These are phyloP conservation scores for Lates calcarifer DNA, from an alignment of 2,113 vertebrate genomes.

Conservation along the genomic window DNA sequence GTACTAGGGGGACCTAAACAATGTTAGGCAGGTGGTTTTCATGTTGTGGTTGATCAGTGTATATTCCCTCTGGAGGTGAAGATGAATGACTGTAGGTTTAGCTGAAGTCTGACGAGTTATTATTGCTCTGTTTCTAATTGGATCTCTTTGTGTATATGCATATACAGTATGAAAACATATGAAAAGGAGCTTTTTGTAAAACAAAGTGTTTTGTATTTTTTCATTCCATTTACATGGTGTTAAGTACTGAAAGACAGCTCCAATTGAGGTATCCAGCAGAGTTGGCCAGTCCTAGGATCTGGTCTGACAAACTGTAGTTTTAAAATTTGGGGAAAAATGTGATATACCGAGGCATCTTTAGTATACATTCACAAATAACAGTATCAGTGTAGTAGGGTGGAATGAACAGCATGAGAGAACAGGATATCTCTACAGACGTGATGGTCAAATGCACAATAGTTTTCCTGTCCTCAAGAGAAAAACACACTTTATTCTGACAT, in stretches of 20 bases:
- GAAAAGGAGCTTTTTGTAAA: no score
- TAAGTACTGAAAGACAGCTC: conserved; percentile 5
- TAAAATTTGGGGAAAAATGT: background rate
- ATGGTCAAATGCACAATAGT: background rate
- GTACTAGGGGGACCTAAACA: no score
- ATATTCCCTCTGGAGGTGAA: no score
- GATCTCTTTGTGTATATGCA: no score
- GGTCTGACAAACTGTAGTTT: background rate
- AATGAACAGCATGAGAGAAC: background rate
- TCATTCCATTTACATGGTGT: background rate
- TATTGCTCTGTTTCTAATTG: no score
- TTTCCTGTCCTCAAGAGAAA: background rate
- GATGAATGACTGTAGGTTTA: no score
- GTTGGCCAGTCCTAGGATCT: background rate
- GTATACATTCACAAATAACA: background rate
- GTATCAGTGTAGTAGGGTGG: background rate
- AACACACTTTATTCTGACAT: background rate
- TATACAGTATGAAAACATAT: no score
- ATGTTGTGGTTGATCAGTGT: no score
- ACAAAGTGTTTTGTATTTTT: background rate
- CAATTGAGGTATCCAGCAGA: background rate
- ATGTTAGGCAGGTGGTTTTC: no score
- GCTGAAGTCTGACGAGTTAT: no score
- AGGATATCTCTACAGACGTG: background rate
- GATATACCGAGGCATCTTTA: background rate